Percentiles rank a stretch among this genome's conserved stretches.
phyloP scores from a whole-genome alignment of 2,797 vertebrate species.

The Pangasius larnaudii region DNA sequence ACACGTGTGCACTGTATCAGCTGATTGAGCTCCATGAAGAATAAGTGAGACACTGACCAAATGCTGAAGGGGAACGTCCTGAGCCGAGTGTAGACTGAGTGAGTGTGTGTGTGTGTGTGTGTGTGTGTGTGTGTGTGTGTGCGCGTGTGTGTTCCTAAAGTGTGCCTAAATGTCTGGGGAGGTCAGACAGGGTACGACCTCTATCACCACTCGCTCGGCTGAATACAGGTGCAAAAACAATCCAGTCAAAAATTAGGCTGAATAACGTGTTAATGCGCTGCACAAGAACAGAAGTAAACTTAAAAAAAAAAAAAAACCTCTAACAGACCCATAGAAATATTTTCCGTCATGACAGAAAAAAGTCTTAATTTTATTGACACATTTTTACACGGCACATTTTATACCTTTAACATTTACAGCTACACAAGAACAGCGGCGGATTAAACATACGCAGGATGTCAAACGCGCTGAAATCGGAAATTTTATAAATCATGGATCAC shows the following conservation, averaged over 20 bases:
- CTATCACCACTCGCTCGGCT: not conserved
- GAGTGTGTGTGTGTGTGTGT: slow-evolving; percentile 18
- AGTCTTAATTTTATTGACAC: not conserved
- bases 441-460: not conserved
- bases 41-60: slow-evolving; percentile 41
- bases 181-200: slow-evolving; percentile 30
- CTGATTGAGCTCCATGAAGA: slow-evolving; percentile 34
- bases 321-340: no score
- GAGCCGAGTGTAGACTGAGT: not conserved
- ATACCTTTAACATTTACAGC: not conserved
- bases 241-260: not conserved
- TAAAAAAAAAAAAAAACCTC: not conserved
- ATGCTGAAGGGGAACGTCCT: slow-evolving; percentile 24
- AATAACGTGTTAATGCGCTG: not conserved
- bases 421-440: not conserved
- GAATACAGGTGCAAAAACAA: slow-evolving; percentile 40
- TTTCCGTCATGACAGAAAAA: not conserved
- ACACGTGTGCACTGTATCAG: slow-evolving; percentile 40
- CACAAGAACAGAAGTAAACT: not conserved
- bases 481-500: no score
- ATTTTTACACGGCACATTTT: no score
- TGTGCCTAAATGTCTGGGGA: slow-evolving; percentile 10
- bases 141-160: slow-evolving; percentile 19
- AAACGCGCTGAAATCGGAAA: not conserved
- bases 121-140: not conserved